Evolutionary conservation across 2,888 invertebrate genomes (phyloP), one percentile per base, ranked within the genome.

Genomic region (Gnatocerus cornutus): DNA sequence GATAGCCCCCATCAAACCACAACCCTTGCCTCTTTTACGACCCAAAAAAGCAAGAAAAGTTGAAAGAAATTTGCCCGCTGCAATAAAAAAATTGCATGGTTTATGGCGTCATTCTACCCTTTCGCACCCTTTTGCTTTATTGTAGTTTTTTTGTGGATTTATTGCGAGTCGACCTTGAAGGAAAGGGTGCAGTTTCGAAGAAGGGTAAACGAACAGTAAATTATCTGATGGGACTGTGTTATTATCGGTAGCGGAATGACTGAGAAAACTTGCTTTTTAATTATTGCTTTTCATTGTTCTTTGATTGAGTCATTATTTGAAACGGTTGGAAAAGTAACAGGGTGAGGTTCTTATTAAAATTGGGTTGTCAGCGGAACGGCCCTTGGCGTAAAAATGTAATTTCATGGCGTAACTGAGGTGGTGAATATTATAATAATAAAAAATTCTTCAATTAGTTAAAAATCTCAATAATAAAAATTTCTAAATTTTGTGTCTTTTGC

Each of bases 1-100:
- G 65, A 66, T 48, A 12, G 65, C 67, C 67, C 67, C 59, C 67
- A 67, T 67, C 59, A 59, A 59, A 59, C 48, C 67, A 10, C 67
- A 67, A 67, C 67, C 67, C 67, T 67, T 67, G 59, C 67, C 64
- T 43, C n/a, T 37, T 66, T 66, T 66, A 66, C 58, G 21, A 39
- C 59, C 58, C 10, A 59, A 56, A 66, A 65, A 43, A 43, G 13
- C 43, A 13, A 10, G 43, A 7, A 50, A 50, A 50, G 7, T 46
- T 43, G 4, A 59, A 65, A 56, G 53, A 56, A 67, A 39, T 66
- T 67, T 16, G 67, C 59, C 45, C 45, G 45, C n/a, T 8, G 41
- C 27, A 12, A 21, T 65, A 64, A 59, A 66, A 67, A 67, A 67
- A 67, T 67, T 67, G 67, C 67, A 67, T 67, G 48, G 39, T 65